Evolutionary conservation across 2,797 vertebrate species (phyloP).

Genomic region (Octomys mimax): DNA sequence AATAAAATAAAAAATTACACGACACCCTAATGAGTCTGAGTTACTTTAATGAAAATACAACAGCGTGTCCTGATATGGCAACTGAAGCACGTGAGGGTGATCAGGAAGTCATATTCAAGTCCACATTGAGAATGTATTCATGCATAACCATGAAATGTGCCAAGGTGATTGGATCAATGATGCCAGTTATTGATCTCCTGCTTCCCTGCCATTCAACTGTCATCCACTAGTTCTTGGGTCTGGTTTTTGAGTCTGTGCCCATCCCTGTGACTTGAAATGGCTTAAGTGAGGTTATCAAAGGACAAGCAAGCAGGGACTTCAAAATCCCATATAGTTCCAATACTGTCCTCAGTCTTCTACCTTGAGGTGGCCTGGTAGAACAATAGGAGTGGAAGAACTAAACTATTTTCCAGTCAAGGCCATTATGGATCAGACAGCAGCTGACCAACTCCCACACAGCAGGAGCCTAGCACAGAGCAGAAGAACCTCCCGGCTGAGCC

Average conservation of each 20-base stretch:
- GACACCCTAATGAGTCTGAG: rapidly evolving
- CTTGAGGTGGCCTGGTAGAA: neutral
- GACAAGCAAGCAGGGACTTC: neutral
- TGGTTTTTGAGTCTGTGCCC: neutral
- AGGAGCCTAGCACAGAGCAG: neutral
- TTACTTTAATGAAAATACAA: neutral
- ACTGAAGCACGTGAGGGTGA: neutral
- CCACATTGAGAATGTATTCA: neutral
- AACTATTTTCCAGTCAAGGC: neutral
- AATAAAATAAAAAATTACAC: neutral
- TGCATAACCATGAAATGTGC: neutral
- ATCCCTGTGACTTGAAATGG: too few species aligned
- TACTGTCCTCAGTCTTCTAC: neutral
- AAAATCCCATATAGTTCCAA: neutral
- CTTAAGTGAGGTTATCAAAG: neutral
- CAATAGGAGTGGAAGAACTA: rapidly evolving
- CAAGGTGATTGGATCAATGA: neutral
- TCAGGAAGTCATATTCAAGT: neutral
- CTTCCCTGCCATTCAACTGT: neutral
- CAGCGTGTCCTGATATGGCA: neutral
- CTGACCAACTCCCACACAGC: neutral
- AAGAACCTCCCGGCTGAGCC: neutral
- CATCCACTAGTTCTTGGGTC: neutral
- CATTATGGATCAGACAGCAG: neutral
- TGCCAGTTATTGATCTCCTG: neutral